Base-by-base conservation (phyloP, 2,113 vertebrate species). In the Globicephala melas region DNA sequence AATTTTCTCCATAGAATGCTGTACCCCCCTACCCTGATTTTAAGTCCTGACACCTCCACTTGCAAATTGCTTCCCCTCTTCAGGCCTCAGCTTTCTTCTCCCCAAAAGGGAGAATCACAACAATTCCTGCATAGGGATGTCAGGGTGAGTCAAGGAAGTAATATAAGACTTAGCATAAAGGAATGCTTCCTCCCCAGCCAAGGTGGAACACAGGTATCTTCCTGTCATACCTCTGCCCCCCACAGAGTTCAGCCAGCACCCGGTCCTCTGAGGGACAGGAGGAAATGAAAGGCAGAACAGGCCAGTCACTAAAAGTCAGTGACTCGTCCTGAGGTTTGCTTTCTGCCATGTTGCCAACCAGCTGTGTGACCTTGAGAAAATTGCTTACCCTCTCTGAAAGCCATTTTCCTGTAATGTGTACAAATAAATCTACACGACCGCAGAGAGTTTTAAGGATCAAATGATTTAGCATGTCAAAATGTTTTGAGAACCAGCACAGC, bases 41-140 rank as follows among this genome's bases (percentile, higher is more conserved):
- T 85, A n/a, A 85, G 4, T 55, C 38, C 67, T 33, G 12, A 44
- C 5, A 10, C 21, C 21, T 76, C 31, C 58, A n/a, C 28, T 90
- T 26, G 63, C 1, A 89, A 55, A 84, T 36, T 14, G 17, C 44
- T 77, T 63, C 36, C 38, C 85, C 25, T 55, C 23, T 86, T 38
- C 15, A 31, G 20, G 10, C 18, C 53, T 97, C n/a, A 31, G 33
- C 13, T 50, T 36, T 58, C 55, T n/a, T 55, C 28, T 50, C n/a
- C 38, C 84, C 33, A 10, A 38, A 71, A 86, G 44, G 31, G 10
- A 83, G 6, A 74, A 23, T 21, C 31, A 20, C 1, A 36, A 23
- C 31, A 38, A 50, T 13, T 12, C 6, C 62, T 25, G 1, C 31
- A 2, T 2, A 2, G 1, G 23, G 81, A 55, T 38, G 38, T 2